These are phyloP conservation scores for Hydra vulgaris DNA, from an alignment of 30 jellyfish, hydroid and myxozoan genomes.

Conservation along the genomic window DNA sequence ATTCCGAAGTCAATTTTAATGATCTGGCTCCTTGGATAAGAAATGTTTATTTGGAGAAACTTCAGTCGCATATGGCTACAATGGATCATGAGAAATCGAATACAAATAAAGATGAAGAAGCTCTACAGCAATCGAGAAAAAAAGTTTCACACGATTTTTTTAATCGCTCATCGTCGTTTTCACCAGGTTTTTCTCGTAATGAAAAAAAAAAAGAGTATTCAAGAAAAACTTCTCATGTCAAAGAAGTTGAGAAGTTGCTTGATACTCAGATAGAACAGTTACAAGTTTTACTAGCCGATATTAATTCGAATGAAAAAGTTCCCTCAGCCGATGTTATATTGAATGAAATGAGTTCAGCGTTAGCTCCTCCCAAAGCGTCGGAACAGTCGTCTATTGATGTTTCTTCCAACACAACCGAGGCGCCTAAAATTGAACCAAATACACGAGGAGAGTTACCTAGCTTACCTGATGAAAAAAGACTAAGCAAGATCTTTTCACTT, in stretches of 20 bases:
- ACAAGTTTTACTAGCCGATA: conserved; percentile 13
- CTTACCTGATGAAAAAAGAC: not conserved
- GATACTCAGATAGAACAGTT: conserved; percentile 11
- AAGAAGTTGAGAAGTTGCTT: conserved; percentile 15
- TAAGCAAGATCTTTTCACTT: not conserved
- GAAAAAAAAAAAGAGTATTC: not conserved
- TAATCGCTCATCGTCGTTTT: not conserved
- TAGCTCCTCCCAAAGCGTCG: not conserved
- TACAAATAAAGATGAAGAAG: not conserved
- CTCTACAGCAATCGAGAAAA: not conserved
- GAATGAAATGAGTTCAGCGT: not conserved
- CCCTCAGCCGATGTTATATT: not conserved
- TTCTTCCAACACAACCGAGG: not conserved
- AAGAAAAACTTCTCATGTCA: not conserved
- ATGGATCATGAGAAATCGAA: no score
- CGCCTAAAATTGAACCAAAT: not conserved
- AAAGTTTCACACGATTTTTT: not conserved
- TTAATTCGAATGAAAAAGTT: not conserved
- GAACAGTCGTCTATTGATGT: not conserved
- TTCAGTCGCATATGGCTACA: not conserved
- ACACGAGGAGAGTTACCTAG: not conserved
- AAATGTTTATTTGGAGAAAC: not conserved
- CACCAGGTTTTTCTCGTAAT: no score
- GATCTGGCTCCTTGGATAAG: not conserved
- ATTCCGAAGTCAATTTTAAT: not conserved